Percentiles rank a stretch among this genome's conserved stretches.
Conservation (phyloP, 2,113 vertebrate genomes). For the Ailuropoda melanoleuca region DNA sequence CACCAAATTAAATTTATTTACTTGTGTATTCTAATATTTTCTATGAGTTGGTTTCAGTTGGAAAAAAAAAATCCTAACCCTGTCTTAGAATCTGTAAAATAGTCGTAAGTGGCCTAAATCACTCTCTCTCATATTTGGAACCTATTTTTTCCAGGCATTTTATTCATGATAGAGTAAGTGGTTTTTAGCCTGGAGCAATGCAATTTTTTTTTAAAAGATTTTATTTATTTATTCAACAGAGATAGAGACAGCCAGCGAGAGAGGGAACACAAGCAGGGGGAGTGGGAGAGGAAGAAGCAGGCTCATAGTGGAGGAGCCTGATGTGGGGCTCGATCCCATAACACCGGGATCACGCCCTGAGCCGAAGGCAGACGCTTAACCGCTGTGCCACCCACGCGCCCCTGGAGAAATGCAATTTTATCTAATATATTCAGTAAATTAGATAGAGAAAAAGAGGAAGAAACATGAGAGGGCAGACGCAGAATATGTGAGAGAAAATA, state of each 20-base stretch:
- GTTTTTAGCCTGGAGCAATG: not conserved
- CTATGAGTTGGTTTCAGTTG: not conserved
- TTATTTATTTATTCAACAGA: too few species aligned
- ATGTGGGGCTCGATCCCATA: too few species aligned
- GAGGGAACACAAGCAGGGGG: too few species aligned
- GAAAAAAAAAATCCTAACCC: not conserved
- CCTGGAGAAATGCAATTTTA: not conserved
- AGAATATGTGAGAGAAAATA: not conserved
- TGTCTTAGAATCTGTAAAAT: not conserved
- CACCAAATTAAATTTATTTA: not conserved
- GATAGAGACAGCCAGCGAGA: too few species aligned
- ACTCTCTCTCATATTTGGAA: not conserved
- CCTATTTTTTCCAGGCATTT: not conserved
- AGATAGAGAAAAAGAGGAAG: not conserved
- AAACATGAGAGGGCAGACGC: not conserved
- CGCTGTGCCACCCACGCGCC: too few species aligned
- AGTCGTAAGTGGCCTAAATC: not conserved
- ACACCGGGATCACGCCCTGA: too few species aligned
- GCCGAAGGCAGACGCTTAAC: too few species aligned
- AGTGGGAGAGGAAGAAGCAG: too few species aligned
- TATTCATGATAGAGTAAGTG: not conserved
- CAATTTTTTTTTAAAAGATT: too few species aligned
- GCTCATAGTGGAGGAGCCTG: too few species aligned
- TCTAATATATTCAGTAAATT: not conserved
- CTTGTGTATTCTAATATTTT: not conserved